Percentiles rank a stretch among this genome's conserved stretches.
Conservation (phyloP, 2,888 invertebrate species). For the Megaustenia siamemsis region DNA sequence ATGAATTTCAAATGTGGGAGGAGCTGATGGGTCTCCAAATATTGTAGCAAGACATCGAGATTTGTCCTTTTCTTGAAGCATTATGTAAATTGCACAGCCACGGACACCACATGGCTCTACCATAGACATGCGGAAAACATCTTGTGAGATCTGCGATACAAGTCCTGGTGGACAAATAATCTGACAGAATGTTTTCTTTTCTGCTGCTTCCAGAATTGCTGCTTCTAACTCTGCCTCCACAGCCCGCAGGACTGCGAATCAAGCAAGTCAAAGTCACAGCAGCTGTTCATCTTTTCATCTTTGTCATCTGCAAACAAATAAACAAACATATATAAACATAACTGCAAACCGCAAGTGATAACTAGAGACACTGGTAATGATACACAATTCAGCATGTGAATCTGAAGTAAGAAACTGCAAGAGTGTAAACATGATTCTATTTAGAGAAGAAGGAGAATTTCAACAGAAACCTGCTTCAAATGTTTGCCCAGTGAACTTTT, state of each 20-base stretch:
- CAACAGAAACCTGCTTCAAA: too few species aligned
- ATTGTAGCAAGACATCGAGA: slow-evolving; percentile 88
- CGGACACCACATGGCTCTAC: slow-evolving; percentile 92
- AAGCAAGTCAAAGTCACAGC: slow-evolving; percentile 8
- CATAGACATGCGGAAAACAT: slow-evolving; percentile 90
- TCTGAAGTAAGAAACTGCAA: too few species aligned
- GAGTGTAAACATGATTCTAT: too few species aligned
- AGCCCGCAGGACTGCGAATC: slow-evolving; percentile 37
- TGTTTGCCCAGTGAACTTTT: too few species aligned
- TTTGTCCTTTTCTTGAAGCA: slow-evolving; percentile 84
- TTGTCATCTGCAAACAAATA: slow-evolving; percentile 21
- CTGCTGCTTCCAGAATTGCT: slow-evolving; percentile 38
- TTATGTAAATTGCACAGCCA: slow-evolving; percentile 91
- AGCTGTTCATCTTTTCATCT: slow-evolving; percentile 38
- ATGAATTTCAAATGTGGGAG: slow-evolving; percentile 94
- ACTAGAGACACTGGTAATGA: too few species aligned
- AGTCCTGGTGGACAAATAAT: slow-evolving; percentile 78
- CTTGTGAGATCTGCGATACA: slow-evolving; percentile 88
- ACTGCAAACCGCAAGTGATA: too few species aligned
- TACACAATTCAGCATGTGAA: too few species aligned
- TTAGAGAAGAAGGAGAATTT: too few species aligned
- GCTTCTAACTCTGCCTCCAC: slow-evolving; percentile 42
- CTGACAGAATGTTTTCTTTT: slow-evolving; percentile 33
- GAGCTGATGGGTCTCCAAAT: slow-evolving; percentile 91
- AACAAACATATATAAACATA: neutral